Evolutionary conservation across 2,888 invertebrate genomes (phyloP).

Genomic region (Hymenopus coronatus): DNA sequence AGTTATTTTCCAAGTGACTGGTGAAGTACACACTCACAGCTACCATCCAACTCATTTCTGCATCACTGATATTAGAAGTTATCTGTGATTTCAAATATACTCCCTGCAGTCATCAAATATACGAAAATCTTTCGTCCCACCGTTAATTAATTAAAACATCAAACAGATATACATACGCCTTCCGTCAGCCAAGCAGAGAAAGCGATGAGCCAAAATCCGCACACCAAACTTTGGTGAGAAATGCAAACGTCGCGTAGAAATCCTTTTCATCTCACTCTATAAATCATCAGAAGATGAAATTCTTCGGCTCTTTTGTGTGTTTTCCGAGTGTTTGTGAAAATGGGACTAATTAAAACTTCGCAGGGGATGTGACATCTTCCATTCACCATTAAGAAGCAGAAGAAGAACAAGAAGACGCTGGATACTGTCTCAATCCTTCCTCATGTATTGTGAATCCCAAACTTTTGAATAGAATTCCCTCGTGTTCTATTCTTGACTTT

Average conservation of each 20-base stretch:
- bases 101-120: not conserved
- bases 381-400: not conserved
- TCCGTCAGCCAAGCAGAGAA: not conserved
- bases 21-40: too few relatives aligned
- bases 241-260: not conserved
- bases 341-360: slow-evolving; percentile 1
- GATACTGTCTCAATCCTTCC: slow-evolving; percentile 7
- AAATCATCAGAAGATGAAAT: not conserved
- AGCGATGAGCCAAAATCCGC: not conserved
- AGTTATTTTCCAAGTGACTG: too few relatives aligned
- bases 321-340: not conserved
- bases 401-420: not conserved
- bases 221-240: not conserved
- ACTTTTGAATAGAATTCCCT: slow-evolving; percentile 22
- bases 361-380: not conserved
- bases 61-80: not conserved
- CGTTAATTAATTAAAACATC: not conserved
- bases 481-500: slow-evolving; percentile 13
- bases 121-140: not conserved
- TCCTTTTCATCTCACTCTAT: not conserved
- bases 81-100: too few relatives aligned
- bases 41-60: not conserved
- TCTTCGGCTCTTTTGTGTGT: not conserved
- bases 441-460: slow-evolving; percentile 16
- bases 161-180: not conserved